phyloP scores from a whole-genome alignment of 2,113 vertebrate genomes.

The Grantiella picta region DNA sequence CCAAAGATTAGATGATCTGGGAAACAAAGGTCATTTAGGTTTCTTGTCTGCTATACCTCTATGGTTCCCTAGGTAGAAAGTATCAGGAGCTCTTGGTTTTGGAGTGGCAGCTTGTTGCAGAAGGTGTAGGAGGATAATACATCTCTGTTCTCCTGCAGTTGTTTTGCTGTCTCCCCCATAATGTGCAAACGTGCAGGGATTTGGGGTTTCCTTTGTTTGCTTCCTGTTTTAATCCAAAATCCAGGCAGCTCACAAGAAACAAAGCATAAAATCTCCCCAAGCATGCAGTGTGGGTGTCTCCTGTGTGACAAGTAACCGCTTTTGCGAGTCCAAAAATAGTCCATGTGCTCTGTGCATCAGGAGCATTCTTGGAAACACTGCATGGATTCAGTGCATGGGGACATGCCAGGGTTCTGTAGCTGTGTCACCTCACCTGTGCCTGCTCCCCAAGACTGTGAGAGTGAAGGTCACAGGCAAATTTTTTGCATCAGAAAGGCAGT shows the following conservation, averaged over 20 bases:
- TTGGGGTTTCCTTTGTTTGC: background rate
- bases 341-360: background rate
- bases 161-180: background rate
- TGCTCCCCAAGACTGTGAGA: background rate
- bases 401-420: background rate
- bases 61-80: background rate
- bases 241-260: background rate
- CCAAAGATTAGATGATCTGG: background rate
- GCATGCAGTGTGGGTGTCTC: background rate
- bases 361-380: background rate
- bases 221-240: background rate
- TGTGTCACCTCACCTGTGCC: rapidly evolving
- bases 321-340: background rate
- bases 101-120: background rate
- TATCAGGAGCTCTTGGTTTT: background rate
- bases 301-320: background rate
- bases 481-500: background rate
- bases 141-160: background rate
- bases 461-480: background rate
- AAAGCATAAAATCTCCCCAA: background rate
- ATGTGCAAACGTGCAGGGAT: background rate
- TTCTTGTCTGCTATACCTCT: background rate
- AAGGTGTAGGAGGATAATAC: background rate
- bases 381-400: rapidly evolving
- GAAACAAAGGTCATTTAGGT: background rate